Evolutionary conservation across 2,113 vertebrate genomes (phyloP).

Genomic region (Vanacampus margaritifer): DNA sequence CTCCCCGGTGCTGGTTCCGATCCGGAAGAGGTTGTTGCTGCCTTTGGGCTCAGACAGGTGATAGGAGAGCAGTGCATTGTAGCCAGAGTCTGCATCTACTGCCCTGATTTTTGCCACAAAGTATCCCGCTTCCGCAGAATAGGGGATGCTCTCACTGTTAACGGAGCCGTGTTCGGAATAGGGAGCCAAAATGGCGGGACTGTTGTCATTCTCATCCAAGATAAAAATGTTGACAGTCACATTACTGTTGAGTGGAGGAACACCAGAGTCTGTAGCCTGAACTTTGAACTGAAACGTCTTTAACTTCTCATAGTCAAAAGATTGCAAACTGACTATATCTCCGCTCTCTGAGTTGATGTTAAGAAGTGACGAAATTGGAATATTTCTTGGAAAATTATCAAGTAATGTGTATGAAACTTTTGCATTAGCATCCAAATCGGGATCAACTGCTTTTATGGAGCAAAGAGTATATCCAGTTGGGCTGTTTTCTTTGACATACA

Average conservation of each 20-base stretch:
- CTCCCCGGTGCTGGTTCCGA: constrained; percentile 9
- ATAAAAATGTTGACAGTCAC: constrained; percentile 16
- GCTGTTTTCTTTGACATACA: constrained; percentile 82
- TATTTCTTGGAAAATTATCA: constrained; percentile 52
- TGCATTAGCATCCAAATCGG: constrained; percentile 73
- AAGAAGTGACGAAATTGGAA: constrained; percentile 35
- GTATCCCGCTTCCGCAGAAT: no score
- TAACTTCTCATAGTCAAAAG: constrained; percentile 48
- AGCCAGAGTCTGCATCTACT: no score
- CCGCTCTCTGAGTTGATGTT: constrained; percentile 58
- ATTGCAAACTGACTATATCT: constrained; percentile 37
- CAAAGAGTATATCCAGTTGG: constrained; percentile 68
- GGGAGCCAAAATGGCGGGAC: background rate
- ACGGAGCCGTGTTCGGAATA: background rate
- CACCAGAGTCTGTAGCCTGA: constrained; percentile 52
- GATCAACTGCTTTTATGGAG: constrained; percentile 73
- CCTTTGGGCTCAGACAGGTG: background rate
- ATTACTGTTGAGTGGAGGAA: constrained; percentile 47
- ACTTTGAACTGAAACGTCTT: constrained; percentile 46
- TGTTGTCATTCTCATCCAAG: background rate
- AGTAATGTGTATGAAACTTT: constrained; percentile 73
- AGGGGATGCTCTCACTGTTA: background rate
- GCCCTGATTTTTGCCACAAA: no score
- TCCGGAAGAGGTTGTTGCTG: background rate
- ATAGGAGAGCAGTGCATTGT: no score